Conservation (phyloP, 2,888 invertebrate species). For the Agonopterix alstromeriana region DNA sequence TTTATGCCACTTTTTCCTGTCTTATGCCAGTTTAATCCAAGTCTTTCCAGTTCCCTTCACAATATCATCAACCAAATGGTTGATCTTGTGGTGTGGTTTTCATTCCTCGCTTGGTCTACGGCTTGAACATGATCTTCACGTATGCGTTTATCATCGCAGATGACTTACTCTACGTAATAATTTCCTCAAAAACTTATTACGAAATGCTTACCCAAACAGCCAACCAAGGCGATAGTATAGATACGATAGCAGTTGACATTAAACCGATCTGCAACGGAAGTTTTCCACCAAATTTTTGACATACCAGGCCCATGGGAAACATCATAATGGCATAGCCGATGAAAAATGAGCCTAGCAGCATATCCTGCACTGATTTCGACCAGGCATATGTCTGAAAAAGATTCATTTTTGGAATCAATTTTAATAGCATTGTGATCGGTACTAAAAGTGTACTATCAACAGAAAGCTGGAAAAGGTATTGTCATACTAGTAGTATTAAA, state of each 20-base stretch:
- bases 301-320: slow-evolving; percentile 74
- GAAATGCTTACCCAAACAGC: slow-evolving; percentile 31
- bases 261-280: slow-evolving; percentile 63
- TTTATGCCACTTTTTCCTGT: too few species aligned
- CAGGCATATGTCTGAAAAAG: slow-evolving; percentile 40
- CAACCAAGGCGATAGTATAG: slow-evolving; percentile 40
- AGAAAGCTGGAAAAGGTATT: too few species aligned
- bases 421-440: too few species aligned
- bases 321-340: slow-evolving; percentile 70
- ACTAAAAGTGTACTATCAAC: not conserved
- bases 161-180: too few species aligned
- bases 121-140: too few species aligned
- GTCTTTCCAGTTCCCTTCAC: too few species aligned
- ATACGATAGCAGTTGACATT: slow-evolving; percentile 31
- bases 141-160: too few species aligned
- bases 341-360: slow-evolving; percentile 65
- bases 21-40: too few species aligned
- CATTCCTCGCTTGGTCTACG: too few species aligned
- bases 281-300: slow-evolving; percentile 79
- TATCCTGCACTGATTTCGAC: slow-evolving; percentile 49
- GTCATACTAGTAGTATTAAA: not conserved
- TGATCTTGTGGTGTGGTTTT: too few species aligned
- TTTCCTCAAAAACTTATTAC: too few species aligned
- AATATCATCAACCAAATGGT: too few species aligned
- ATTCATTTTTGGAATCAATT: not conserved